Evolutionary conservation across 2,888 invertebrate genomes (phyloP).

Genomic region (Platerodrilus igneus): DNA sequence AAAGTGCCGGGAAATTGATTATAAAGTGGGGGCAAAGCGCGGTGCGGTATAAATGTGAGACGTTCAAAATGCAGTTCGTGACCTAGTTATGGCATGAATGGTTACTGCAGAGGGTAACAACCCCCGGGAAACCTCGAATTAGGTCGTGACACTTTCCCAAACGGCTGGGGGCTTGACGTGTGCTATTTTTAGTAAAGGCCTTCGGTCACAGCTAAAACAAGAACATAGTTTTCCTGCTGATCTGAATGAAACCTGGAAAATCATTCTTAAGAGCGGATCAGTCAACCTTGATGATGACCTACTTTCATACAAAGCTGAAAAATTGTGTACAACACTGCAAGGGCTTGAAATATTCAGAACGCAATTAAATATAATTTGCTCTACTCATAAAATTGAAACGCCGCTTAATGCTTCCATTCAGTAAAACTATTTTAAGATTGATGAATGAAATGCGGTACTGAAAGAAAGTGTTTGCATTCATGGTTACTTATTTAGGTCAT

Average conservation of each 20-base stretch:
- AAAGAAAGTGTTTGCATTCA: too few species aligned
- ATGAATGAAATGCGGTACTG: too few species aligned
- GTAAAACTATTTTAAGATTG: too few species aligned
- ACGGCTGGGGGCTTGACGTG: constrained; percentile 26
- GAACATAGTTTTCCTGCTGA: constrained; percentile 11
- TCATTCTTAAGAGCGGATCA: neutral
- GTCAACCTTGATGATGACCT: too few species aligned
- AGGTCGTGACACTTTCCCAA: constrained; percentile 36
- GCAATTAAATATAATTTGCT: too few species aligned
- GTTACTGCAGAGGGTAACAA: constrained; percentile 44
- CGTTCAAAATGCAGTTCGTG: constrained; percentile 39
- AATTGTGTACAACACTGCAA: too few species aligned
- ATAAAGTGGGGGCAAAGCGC: constrained; percentile 26
- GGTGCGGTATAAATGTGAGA: constrained; percentile 24
- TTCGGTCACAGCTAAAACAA: constrained; percentile 17
- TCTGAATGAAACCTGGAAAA: constrained; percentile 15
- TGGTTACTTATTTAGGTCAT: too few species aligned
- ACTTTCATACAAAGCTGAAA: too few species aligned
- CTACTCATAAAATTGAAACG: too few species aligned
- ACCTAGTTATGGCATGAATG: constrained; percentile 43
- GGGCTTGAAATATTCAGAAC: too few species aligned
- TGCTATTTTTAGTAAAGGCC: constrained; percentile 28
- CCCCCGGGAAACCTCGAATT: constrained; percentile 43
- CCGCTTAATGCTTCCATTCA: too few species aligned
- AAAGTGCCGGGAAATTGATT: constrained; percentile 25